Conservation (phyloP, 2,797 vertebrate species). For the Thamnophis elegans region DNA sequence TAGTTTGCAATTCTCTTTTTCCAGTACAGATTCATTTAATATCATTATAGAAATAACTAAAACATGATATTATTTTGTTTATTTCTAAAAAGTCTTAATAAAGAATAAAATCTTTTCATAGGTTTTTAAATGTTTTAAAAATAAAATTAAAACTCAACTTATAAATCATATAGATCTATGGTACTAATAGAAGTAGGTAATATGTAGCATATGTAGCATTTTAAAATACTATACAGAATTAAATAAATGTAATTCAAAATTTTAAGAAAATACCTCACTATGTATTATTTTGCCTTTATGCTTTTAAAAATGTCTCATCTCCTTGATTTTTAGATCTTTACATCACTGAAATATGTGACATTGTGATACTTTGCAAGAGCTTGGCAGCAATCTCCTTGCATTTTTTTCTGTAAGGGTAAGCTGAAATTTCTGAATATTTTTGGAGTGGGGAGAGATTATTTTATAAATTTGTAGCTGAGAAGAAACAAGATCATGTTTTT, state of each 20-base stretch:
- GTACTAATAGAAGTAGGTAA: background rate
- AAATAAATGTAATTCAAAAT: background rate
- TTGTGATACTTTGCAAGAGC: conserved; percentile 46
- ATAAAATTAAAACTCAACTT: background rate
- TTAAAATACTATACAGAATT: background rate
- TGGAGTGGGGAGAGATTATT: background rate
- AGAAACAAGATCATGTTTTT: background rate
- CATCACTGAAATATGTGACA: conserved; percentile 60
- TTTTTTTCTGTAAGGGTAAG: conserved; percentile 57
- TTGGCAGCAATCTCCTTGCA: conserved; percentile 42
- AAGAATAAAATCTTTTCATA: background rate
- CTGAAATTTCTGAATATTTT: conserved; percentile 25
- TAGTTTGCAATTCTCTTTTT: background rate
- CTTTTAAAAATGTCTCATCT: conserved; percentile 33
- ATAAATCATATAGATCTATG: background rate
- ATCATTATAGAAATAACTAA: background rate
- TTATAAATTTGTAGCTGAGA: background rate
- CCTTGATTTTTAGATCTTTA: conserved; percentile 59
- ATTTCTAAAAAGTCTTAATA: background rate
- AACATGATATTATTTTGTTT: background rate
- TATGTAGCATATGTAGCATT: background rate
- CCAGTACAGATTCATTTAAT: background rate
- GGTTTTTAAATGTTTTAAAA: background rate
- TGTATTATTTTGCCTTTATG: conserved; percentile 2
- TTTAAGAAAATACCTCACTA: background rate